phyloP scores from a whole-genome alignment of 2,113 vertebrate species.

The Regulus satrapa region DNA sequence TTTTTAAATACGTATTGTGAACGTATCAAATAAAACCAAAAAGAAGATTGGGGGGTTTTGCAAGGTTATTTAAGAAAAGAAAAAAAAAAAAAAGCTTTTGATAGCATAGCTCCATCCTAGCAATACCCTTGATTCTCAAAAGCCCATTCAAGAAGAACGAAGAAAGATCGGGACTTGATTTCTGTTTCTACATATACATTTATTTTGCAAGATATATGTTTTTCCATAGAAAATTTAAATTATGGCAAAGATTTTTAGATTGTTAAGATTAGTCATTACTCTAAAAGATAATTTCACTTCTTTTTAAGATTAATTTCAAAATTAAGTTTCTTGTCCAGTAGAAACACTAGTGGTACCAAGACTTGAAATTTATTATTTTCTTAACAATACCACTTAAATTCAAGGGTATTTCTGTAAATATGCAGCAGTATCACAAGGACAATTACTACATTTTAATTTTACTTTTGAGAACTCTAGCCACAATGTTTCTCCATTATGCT shows the following conservation, averaged over 20 bases:
- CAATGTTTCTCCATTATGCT: not conserved
- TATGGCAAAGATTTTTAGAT: not conserved
- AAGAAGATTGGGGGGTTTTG: not conserved
- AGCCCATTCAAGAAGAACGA: not conserved
- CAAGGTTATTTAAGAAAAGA: not conserved
- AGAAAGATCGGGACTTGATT: not conserved
- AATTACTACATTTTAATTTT: not conserved
- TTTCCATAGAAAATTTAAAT: not conserved
- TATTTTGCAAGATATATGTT: not conserved
- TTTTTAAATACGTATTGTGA: not conserved
- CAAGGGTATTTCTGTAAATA: not conserved
- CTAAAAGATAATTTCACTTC: not conserved
- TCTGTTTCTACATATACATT: not conserved
- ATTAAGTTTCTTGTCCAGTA: not conserved
- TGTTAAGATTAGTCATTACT: not conserved
- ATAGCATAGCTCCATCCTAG: not conserved
- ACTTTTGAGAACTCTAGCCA: not conserved
- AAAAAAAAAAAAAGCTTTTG: not conserved
- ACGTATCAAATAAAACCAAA: not conserved
- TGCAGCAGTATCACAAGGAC: not conserved
- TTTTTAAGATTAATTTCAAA: not conserved
- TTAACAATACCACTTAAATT: not conserved
- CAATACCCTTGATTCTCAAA: not conserved
- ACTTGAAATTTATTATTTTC: not conserved
- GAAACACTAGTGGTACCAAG: not conserved